Evolutionary conservation across 2,113 vertebrate species (phyloP).

Genomic region (Callaeas wilsoni): DNA sequence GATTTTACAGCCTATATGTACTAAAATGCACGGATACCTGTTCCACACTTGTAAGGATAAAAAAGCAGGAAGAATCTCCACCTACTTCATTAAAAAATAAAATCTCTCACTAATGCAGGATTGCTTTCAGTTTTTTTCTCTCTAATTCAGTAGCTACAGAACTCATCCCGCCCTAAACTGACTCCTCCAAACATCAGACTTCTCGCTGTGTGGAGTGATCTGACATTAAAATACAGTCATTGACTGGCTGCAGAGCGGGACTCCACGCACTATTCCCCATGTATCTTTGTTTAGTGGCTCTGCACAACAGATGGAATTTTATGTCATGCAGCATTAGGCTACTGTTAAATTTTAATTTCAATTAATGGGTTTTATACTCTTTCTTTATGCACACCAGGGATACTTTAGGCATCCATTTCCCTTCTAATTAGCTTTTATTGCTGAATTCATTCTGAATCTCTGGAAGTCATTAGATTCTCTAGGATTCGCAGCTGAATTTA

Average conservation of each 20-base stretch:
- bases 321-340: slow-evolving; percentile 71
- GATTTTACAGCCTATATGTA: neutral
- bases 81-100: neutral
- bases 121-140: neutral
- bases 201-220: neutral
- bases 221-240: slow-evolving; percentile 32
- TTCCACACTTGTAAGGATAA: neutral
- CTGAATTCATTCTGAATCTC: slow-evolving; percentile 75
- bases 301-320: slow-evolving; percentile 76
- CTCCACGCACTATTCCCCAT: slow-evolving; percentile 20
- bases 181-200: neutral
- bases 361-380: slow-evolving; percentile 75
- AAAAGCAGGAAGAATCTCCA: neutral
- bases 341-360: slow-evolving; percentile 82
- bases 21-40: neutral
- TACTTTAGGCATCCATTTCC: slow-evolving; percentile 75
- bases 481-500: slow-evolving; percentile 69
- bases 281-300: slow-evolving; percentile 62
- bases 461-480: slow-evolving; percentile 75
- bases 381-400: slow-evolving; percentile 69
- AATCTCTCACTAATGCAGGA: neutral
- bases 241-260: slow-evolving; percentile 34
- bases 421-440: slow-evolving; percentile 79
- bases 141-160: neutral
- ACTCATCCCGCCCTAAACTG: neutral